These are phyloP conservation scores for Acleris holmiana DNA, from an alignment of 2,888 invertebrate genomes.

Conservation along the genomic window DNA sequence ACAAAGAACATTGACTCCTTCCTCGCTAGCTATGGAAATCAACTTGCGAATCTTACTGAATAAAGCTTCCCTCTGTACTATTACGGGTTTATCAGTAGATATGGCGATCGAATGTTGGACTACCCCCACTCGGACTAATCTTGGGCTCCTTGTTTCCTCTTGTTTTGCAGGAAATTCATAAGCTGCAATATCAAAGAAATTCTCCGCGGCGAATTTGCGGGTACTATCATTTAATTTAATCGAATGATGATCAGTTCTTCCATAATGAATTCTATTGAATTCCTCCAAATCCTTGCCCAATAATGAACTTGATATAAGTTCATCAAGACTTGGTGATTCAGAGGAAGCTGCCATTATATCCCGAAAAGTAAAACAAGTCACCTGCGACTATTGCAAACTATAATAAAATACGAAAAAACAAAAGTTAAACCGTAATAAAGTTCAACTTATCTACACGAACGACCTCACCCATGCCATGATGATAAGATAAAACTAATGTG, in stretches of 20 bases:
- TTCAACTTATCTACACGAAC: no score
- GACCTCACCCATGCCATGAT: no score
- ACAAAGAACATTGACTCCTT: constrained; percentile 95
- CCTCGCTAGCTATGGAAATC: constrained; percentile 90
- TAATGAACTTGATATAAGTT: constrained; percentile 56
- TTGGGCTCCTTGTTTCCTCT: constrained; percentile 89
- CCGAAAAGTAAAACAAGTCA: background rate
- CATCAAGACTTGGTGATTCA: constrained; percentile 67
- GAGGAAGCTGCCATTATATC: constrained; percentile 53
- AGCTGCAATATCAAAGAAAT: constrained; percentile 90
- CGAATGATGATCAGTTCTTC: constrained; percentile 84
- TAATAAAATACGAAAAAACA: background rate
- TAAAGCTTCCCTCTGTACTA: constrained; percentile 91
- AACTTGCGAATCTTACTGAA: constrained; percentile 89
- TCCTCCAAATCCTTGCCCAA: constrained; percentile 83
- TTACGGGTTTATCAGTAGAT: constrained; percentile 89
- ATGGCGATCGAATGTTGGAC: constrained; percentile 94
- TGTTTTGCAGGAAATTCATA: constrained; percentile 87
- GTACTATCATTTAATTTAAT: constrained; percentile 81
- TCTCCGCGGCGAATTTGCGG: constrained; percentile 70
- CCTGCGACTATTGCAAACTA: background rate
- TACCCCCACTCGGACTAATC: constrained; percentile 91
- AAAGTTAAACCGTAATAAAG: no score
- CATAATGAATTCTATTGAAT: constrained; percentile 91
- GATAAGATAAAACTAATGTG: background rate